These are phyloP conservation scores for Archocentrus centrarchus DNA, from an alignment of 2,113 vertebrate species.

Conservation along the genomic window DNA sequence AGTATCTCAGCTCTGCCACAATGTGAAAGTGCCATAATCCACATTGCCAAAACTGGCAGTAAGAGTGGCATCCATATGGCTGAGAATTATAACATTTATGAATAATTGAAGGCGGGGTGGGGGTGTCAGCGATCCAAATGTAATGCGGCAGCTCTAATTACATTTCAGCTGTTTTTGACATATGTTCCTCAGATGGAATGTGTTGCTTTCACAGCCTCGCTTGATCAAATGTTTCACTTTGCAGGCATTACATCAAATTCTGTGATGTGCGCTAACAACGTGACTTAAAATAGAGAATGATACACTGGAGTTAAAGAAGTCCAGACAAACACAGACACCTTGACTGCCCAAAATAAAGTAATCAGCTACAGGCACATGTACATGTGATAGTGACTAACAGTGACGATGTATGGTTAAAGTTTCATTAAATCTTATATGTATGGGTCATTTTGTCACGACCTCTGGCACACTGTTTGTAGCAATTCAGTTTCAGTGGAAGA, in stretches of 20 bases:
- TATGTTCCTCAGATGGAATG: slow-evolving; percentile 49
- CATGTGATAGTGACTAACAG: not conserved
- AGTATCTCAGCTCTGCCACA: slow-evolving; percentile 53
- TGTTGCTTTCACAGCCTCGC: slow-evolving; percentile 43
- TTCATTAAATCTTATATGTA: not conserved
- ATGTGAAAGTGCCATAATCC: slow-evolving; percentile 58
- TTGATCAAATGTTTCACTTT: slow-evolving; percentile 65
- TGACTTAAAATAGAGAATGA: not conserved
- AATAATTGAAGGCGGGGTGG: slow-evolving; percentile 49
- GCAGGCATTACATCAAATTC: slow-evolving; percentile 44
- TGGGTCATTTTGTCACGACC: not conserved
- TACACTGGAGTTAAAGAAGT: not conserved
- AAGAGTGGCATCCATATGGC: slow-evolving; percentile 43
- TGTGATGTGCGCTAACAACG: not conserved
- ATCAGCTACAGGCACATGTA: not conserved
- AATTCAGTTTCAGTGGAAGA: not conserved
- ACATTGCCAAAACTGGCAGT: slow-evolving; percentile 44
- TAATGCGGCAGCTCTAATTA: slow-evolving; percentile 51
- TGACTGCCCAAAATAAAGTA: not conserved
- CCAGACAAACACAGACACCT: not conserved
- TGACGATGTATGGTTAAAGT: not conserved
- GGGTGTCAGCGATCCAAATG: slow-evolving; percentile 19
- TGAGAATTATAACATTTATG: slow-evolving; percentile 63
- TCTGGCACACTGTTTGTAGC: not conserved
- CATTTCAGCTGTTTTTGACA: slow-evolving; percentile 52